Percentiles rank a stretch among this genome's conserved stretches.
phyloP scores from a whole-genome alignment of 2,113 vertebrate genomes.

The Dipodomys ordii region DNA sequence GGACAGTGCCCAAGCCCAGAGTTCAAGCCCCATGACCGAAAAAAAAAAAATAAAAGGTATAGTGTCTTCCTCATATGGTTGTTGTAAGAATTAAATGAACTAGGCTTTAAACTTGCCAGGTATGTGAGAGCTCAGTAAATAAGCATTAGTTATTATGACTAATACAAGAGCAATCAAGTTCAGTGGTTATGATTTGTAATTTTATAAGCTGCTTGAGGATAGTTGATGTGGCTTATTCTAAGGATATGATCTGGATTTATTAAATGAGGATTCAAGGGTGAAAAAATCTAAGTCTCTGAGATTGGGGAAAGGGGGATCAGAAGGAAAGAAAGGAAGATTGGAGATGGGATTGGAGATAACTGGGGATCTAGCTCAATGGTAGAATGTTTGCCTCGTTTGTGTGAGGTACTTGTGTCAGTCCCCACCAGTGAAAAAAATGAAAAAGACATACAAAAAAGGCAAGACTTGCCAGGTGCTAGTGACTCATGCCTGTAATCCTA shows the following conservation, averaged over 20 bases:
- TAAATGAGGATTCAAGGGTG: neutral
- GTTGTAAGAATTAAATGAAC: neutral
- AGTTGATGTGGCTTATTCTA: neutral
- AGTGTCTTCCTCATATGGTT: neutral
- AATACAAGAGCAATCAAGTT: neutral
- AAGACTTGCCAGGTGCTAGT: too few species aligned
- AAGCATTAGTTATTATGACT: neutral
- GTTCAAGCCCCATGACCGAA: too few species aligned
- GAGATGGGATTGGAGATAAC: too few species aligned
- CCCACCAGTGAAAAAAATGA: neutral
- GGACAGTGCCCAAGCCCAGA: too few species aligned
- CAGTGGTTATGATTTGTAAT: neutral
- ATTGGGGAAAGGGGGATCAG: neutral
- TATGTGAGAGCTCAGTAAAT: neutral
- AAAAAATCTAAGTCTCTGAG: neutral
- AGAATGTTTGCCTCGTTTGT: neutral
- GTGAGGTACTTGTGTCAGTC: neutral
- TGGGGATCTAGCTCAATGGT: neutral
- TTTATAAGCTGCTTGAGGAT: constrained; percentile 11
- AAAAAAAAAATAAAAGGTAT: too few species aligned
- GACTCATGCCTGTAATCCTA: too few species aligned
- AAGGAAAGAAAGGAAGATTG: neutral
- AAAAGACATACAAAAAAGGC: neutral
- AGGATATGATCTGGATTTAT: neutral
- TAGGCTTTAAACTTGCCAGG: neutral